Evolutionary conservation across 2,113 vertebrate species (phyloP), one percentile per base, ranked within the genome.

Genomic region (Hippopotamus amphibius): DNA sequence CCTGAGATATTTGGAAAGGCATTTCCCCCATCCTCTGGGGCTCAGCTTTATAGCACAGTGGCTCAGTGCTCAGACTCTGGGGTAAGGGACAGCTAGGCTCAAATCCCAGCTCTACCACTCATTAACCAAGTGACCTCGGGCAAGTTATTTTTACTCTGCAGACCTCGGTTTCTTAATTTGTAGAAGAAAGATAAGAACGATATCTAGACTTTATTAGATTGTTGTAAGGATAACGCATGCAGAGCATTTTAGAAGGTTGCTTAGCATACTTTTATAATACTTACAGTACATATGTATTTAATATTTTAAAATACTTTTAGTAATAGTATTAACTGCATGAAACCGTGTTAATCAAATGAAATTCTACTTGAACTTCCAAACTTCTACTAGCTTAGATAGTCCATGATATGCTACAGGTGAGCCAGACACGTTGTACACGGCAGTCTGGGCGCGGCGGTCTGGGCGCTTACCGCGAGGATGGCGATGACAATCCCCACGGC

Each of bases 401-500:
- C 43, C 68, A 6, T 17, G 3, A 61, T 4, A 3, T 0, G 7
- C n/a, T 4, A 16, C 24, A 48, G 61, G 24, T 26, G 12, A 8
- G 33, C 46, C 16, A 37, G 82, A n/a, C 1, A 21, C 63, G n/a
- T 37, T 37, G 37, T 37, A 37, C 37, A 37, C 37, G 37, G 37
- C 37, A 37, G 37, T 37, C 3, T 21, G 1, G 6, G 21, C 17
- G 4, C 1, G 48, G 28, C 4, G 4, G 2, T 0, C 63, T n/a
- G 46, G 92, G 55, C 86, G 98, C 99, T 99, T 98, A 99, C 99
- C 94, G 99, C 99, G 2, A 99, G 99, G 98, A 99, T 99, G 98
- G 98, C 99, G 61, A 99, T 99, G 98, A 99, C 99, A 98, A 99
- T 99, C 98, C 99, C 99, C 43, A 99, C 99, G 33, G 99, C 99